Base-by-base conservation (phyloP, 2,797 vertebrate species). In the Limosa lapponica region DNA sequence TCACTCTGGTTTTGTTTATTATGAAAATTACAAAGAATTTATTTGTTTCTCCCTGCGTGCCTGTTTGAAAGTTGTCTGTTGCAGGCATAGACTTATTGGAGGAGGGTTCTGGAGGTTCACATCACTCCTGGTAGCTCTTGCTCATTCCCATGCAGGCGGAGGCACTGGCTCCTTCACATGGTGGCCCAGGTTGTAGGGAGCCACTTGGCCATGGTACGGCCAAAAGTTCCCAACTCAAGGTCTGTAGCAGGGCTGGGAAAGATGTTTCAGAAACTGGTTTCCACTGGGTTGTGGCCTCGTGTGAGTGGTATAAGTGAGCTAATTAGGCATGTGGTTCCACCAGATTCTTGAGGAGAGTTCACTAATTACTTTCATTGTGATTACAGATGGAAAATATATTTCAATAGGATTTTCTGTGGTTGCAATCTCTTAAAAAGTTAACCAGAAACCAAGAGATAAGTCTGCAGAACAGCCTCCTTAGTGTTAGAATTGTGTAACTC, bases 1-100 rank as follows among this genome's bases (percentile, higher is more conserved):
- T 97, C 96, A 95, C 77, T 95, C 89, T 87, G 95, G 95, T 78
- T 96, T 95, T 77, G 61, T 96, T 98, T 96, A 93, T 97, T 97
- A 95, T 95, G 96, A 95, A 96, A 97, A 96, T 96, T 91, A 91
- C 74, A 54, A 71, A 64, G 94, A 90, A 94, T 97, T 96, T 93
- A 70, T 96, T 96, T 87, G 84, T 92, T 87, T 93, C 75, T 94
- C 41, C 58, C 64, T 69, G 39, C 62, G 15, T 94, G 93, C 83
- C 81, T 70, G 69, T 94, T 94, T 91, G 89, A 96, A 94, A 96
- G 91, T 92, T 80, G 78, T 93, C 69, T 86, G 36, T 91, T 87
- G 36, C 20, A 83, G 61, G 52, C 65, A 49, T 16, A 57, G 44
- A 23, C 22, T 75, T 30, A 41, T 2, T 43, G 46, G 58, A 72